Evolutionary conservation across 2,797 vertebrate species (phyloP).

Genomic region (Thalassophryne amazonica): DNA sequence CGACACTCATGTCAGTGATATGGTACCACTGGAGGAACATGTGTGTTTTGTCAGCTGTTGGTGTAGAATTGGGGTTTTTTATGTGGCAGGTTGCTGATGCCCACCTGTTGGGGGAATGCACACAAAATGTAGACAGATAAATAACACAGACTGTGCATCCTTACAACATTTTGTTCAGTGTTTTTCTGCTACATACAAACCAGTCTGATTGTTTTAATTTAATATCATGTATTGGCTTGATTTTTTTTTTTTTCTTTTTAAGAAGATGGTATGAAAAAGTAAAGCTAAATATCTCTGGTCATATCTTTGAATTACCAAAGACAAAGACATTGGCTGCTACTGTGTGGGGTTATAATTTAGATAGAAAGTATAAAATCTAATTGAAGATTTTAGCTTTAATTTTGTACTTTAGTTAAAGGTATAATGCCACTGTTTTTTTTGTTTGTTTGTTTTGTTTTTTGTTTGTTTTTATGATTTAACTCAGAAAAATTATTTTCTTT

Average conservation of each 20-base stretch:
- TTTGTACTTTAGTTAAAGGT: no score
- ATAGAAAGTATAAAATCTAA: not conserved
- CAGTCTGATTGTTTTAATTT: not conserved
- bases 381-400: no score
- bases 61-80: slow-evolving; percentile 15
- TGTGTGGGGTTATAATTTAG: slow-evolving; percentile 10
- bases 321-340: slow-evolving; percentile 16
- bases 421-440: no score
- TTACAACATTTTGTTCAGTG: not conserved
- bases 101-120: slow-evolving; percentile 39
- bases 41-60: slow-evolving; percentile 57
- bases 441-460: no score
- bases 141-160: not conserved
- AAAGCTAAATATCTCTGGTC: slow-evolving; percentile 6
- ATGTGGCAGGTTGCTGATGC: slow-evolving; percentile 8
- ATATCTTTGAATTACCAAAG: slow-evolving; percentile 26
- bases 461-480: no score
- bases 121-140: not conserved
- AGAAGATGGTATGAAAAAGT: slow-evolving; percentile 14
- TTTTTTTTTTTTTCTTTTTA: no score
- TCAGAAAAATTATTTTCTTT: no score
- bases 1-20: slow-evolving; percentile 37
- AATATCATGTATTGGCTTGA: slow-evolving; percentile 10
- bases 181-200: not conserved
- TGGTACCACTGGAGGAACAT: slow-evolving; percentile 31